Evolutionary conservation across 2,113 vertebrate genomes (phyloP).

Genomic region (Psilopsiagon aymara): DNA sequence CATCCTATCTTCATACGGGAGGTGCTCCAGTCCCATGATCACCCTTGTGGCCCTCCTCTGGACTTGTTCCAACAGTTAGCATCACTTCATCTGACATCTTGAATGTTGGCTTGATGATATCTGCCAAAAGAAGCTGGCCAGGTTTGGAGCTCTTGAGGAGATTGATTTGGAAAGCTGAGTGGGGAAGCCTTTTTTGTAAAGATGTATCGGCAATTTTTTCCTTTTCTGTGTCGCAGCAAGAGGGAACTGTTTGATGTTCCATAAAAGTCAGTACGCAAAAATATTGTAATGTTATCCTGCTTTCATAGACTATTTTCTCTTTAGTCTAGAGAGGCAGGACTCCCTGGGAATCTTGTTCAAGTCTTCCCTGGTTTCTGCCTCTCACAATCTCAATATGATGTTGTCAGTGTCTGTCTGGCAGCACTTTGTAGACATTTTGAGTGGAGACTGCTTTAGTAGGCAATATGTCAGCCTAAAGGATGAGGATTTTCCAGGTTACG

Average conservation of each 20-base stretch:
- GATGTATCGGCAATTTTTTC: neutral
- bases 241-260: neutral
- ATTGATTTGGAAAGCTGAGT: slow-evolving; percentile 21
- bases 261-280: neutral
- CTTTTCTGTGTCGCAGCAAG: neutral
- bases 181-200: neutral
- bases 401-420: neutral
- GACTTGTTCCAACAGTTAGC: too few species aligned
- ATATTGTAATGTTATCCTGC: neutral
- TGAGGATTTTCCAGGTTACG: neutral
- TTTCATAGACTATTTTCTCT: neutral
- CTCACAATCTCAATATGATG: neutral
- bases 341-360: neutral
- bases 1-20: too few species aligned
- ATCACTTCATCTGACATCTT: neutral
- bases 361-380: neutral
- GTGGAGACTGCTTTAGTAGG: neutral
- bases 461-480: neutral
- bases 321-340: neutral
- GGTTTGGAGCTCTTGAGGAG: neutral
- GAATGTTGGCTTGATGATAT: neutral
- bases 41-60: too few species aligned
- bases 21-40: too few species aligned
- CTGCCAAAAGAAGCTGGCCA: neutral
- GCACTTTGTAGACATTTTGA: neutral